Conservation (phyloP, 2,113 vertebrate genomes). For the Cochlearius cochlearius region DNA sequence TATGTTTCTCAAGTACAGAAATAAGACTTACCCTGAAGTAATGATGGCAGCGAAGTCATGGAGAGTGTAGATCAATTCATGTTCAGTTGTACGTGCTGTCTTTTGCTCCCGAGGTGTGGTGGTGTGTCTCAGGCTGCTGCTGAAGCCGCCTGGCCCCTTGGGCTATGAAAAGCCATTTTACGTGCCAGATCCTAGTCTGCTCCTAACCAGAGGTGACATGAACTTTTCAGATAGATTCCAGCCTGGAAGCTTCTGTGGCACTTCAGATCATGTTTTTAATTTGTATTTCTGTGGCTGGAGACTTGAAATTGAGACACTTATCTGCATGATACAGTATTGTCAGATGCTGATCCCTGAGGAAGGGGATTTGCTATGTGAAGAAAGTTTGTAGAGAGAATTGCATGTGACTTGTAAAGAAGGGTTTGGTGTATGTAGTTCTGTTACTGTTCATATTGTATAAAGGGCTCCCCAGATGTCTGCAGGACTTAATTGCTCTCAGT, state of each 20-base stretch:
- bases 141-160: not conserved
- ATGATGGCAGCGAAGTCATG: not conserved
- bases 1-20: not conserved
- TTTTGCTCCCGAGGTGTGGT: not conserved
- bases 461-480: not conserved
- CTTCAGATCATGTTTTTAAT: slow-evolving; percentile 1
- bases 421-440: not conserved
- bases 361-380: not conserved
- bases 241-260: not conserved
- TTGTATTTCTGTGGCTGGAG: not conserved
- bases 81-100: not conserved
- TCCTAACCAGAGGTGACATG: slow-evolving; percentile 11
- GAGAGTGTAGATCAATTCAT: slow-evolving; percentile 2
- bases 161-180: slow-evolving; percentile 8
- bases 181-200: not conserved
- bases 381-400: not conserved
- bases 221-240: slow-evolving; percentile 13
- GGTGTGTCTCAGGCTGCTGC: not conserved
- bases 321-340: not conserved
- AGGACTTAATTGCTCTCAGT: not conserved
- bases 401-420: not conserved
- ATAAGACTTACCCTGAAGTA: not conserved
- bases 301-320: not conserved
- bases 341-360: not conserved
- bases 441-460: not conserved